A percentile compares a stretch with the other conserved stretches of the same genome.
These are phyloP conservation scores for Megamerina dolium DNA, from an alignment of 2,888 invertebrate species.

Conservation along the genomic window DNA sequence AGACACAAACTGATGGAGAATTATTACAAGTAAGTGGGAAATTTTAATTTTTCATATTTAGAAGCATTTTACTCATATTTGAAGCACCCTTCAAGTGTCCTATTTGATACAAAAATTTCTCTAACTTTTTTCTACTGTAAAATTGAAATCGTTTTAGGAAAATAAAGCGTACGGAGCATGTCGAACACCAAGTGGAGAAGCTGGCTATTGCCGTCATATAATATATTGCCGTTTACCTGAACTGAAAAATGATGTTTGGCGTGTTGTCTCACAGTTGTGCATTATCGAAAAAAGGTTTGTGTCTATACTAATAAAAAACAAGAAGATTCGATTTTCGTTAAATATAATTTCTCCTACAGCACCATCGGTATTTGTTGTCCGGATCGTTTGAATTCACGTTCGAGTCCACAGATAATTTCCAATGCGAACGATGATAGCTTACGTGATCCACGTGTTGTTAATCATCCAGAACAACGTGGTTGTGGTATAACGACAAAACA, in stretches of 20 bases:
- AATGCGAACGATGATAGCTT: conserved; percentile 21
- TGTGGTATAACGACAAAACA: conserved; percentile 48
- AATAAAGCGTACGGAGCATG: conserved; percentile 58
- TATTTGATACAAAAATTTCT: not conserved
- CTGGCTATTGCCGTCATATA: conserved; percentile 63
- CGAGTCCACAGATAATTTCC: conserved; percentile 34
- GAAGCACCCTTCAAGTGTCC: conserved; percentile 29
- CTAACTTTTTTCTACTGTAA: not conserved
- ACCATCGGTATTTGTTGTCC: conserved; percentile 72
- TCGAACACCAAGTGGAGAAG: conserved; percentile 54
- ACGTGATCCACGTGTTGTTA: conserved; percentile 28
- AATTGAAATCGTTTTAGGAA: conserved; percentile 38
- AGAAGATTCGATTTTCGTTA: not conserved
- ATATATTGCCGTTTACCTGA: conserved; percentile 58
- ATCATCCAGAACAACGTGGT: conserved; percentile 42
- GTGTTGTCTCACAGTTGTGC: conserved; percentile 63
- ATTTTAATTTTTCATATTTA: no score
- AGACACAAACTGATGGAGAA: no score
- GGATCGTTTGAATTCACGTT: conserved; percentile 46
- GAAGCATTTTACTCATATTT: conserved; percentile 4
- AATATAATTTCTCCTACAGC: conserved; percentile 23
- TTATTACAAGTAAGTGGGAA: conserved; percentile 28
- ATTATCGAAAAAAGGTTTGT: conserved; percentile 59
- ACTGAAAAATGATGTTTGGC: conserved; percentile 55
- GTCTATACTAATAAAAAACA: not conserved